These are phyloP conservation scores for Stegodyphus dumicola DNA, from an alignment of 1,140 invertebrate genomes.

Conservation along the genomic window DNA sequence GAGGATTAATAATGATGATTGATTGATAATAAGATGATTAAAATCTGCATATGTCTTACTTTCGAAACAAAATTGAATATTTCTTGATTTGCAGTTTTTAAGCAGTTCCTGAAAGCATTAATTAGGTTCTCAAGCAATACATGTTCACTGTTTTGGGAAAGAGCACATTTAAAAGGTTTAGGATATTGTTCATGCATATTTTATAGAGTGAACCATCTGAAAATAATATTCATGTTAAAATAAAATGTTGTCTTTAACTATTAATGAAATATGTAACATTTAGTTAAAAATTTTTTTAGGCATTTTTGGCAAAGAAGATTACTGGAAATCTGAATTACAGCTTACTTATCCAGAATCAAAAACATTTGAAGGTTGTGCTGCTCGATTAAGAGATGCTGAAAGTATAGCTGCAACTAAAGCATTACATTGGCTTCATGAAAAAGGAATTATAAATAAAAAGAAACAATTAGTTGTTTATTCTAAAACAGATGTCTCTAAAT, in stretches of 20 bases:
- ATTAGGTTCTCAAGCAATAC: neutral
- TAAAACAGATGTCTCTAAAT: slow-evolving; percentile 11
- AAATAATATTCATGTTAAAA: neutral
- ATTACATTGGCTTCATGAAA: slow-evolving; percentile 32
- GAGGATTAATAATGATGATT: no score
- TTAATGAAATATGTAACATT: neutral
- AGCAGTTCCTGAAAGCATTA: no score
- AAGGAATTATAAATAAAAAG: slow-evolving; percentile 35
- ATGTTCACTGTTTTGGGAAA: neutral
- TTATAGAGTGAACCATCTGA: neutral
- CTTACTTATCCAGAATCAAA: slow-evolving; percentile 25
- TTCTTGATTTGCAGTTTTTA: no score
- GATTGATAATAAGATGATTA: no score
- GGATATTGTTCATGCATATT: no score
- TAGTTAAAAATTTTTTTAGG: neutral
- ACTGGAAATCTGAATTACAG: slow-evolving; percentile 34
- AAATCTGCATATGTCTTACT: no score
- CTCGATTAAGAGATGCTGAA: slow-evolving; percentile 23
- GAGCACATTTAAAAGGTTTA: no score
- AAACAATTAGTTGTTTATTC: slow-evolving; percentile 29
- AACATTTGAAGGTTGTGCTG: slow-evolving; percentile 12
- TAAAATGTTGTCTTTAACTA: neutral
- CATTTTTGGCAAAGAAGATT: slow-evolving; percentile 16
- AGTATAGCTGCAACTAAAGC: slow-evolving; percentile 48
- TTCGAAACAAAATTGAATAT: no score